Percentiles rank a stretch among this genome's conserved stretches.
phyloP scores from a whole-genome alignment of 2,888 invertebrate species.

The Cristatella mucedo region DNA sequence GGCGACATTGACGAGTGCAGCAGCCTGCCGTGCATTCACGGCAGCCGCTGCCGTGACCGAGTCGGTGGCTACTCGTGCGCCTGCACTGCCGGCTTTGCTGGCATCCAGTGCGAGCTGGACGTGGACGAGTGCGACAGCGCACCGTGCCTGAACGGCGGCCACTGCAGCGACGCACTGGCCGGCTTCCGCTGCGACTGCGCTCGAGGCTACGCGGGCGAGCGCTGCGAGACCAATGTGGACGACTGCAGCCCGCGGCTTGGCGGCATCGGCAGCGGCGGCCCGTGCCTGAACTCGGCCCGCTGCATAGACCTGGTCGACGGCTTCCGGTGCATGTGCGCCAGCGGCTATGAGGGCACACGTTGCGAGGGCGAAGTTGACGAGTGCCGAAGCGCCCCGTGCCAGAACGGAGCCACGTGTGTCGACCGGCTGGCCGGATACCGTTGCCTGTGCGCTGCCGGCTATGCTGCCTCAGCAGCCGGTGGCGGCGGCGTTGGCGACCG shows the following conservation, averaged over 20 bases:
- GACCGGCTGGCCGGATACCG: constrained; percentile 16
- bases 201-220: constrained; percentile 2
- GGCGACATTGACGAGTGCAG: constrained; percentile 3
- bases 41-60: not conserved
- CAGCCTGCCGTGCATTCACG: constrained; percentile 2
- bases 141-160: constrained; percentile 4
- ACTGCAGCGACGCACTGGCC: constrained; percentile 2
- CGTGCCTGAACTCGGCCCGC: too few species aligned
- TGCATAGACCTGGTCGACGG: not conserved
- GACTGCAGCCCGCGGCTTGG: constrained; percentile 15
- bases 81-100: constrained; percentile 1
- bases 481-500: constrained; percentile 14
- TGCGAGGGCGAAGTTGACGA: constrained; percentile 16
- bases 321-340: constrained; percentile 8
- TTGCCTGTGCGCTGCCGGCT: constrained; percentile 16
- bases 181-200: constrained; percentile 2
- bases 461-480: not conserved
- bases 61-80: not conserved
- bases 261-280: constrained; percentile 16
- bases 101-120: constrained; percentile 11
- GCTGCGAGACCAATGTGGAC: constrained; percentile 3
- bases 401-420: constrained; percentile 13
- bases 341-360: constrained; percentile 9
- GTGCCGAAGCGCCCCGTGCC: constrained; percentile 13
- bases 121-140: not conserved